Conservation (phyloP, 2,888 invertebrate species). For the Tetragonula carbonaria region DNA sequence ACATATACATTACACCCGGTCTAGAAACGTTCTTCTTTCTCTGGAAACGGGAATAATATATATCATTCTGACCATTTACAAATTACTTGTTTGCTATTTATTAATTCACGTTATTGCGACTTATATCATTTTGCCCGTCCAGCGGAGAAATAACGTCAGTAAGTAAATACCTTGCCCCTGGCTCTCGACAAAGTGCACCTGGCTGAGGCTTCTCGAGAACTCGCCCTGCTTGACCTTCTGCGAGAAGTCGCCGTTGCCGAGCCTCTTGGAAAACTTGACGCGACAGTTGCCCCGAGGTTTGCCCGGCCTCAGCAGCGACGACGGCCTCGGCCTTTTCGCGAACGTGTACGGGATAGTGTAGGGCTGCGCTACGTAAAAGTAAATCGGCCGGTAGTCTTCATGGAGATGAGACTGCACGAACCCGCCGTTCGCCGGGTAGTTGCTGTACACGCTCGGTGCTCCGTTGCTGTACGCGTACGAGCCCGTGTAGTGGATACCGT, state of each 20-base stretch:
- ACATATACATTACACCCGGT: too few species aligned
- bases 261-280: slow-evolving; percentile 79
- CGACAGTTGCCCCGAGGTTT: slow-evolving; percentile 76
- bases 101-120: neutral
- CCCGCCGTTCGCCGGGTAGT: slow-evolving; percentile 68
- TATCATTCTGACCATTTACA: too few species aligned
- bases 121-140: neutral
- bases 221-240: slow-evolving; percentile 81
- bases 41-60: too few species aligned
- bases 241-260: slow-evolving; percentile 79
- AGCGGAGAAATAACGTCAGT: neutral
- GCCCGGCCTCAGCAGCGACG: slow-evolving; percentile 74
- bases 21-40: too few species aligned
- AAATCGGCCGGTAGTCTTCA: slow-evolving; percentile 81
- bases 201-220: slow-evolving; percentile 80
- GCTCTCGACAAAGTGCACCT: slow-evolving; percentile 79
- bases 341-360: slow-evolving; percentile 81
- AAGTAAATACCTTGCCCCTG: slow-evolving; percentile 75
- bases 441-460: slow-evolving; percentile 77
- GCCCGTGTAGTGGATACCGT: slow-evolving; percentile 78
- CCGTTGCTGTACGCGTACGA: slow-evolving; percentile 81
- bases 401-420: slow-evolving; percentile 71
- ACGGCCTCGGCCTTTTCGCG: slow-evolving; percentile 78
- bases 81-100: too few species aligned
- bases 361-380: slow-evolving; percentile 81